A percentile compares a stretch with the other conserved stretches of the same genome.
phyloP scores from a whole-genome alignment of 64 coral and sea anemone genomes.

The Anthopleura sola region DNA sequence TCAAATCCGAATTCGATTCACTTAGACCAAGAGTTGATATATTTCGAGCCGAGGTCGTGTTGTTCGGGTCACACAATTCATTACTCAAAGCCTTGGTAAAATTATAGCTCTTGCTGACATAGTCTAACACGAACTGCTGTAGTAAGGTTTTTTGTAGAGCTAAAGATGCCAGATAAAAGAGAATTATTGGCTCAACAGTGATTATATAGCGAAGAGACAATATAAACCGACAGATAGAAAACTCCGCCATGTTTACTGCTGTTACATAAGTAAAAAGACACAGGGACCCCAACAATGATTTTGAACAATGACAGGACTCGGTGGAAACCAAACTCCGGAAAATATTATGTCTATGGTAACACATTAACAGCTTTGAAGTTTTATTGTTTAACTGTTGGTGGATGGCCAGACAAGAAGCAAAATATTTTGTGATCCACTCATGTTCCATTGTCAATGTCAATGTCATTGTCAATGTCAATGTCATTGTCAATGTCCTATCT shows the following conservation, averaged over 20 bases:
- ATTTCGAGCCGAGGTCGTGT: neutral
- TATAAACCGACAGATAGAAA: neutral
- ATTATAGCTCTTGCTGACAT: neutral
- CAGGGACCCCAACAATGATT: neutral
- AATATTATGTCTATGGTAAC: too few relatives aligned
- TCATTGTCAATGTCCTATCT: too few relatives aligned
- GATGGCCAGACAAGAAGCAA: too few relatives aligned
- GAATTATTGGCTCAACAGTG: conserved; percentile 13
- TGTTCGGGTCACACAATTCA: neutral
- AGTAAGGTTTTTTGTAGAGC: neutral
- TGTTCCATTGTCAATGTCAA: too few relatives aligned
- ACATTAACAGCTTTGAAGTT: too few relatives aligned
- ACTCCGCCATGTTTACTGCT: neutral
- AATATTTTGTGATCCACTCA: too few relatives aligned
- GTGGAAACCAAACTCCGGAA: too few relatives aligned
- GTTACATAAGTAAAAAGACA: neutral
- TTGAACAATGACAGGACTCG: too few relatives aligned
- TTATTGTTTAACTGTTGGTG: too few relatives aligned
- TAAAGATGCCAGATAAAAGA: neutral
- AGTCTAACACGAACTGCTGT: neutral
- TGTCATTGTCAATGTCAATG: too few relatives aligned
- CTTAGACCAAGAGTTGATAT: neutral
- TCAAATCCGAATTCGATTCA: conserved; percentile 3
- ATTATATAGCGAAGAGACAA: conserved; percentile 19
- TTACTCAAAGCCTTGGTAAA: neutral